Evolutionary conservation across 2,797 vertebrate species (phyloP), one percentile per base, ranked within the genome.

Genomic region (Anguilla megastoma): DNA sequence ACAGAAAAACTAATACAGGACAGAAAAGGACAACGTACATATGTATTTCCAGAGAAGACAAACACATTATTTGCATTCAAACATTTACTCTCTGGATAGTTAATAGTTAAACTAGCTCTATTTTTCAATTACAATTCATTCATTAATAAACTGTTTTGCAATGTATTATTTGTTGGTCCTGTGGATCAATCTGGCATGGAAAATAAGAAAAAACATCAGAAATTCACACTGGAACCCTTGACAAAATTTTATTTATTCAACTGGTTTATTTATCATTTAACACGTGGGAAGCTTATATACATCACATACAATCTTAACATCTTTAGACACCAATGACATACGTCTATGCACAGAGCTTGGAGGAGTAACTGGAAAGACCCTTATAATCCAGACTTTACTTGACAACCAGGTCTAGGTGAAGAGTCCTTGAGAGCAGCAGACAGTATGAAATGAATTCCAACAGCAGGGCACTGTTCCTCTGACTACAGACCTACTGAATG

Each of bases 231-330:
- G 52, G 83, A 88, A 48, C 16, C 10, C 58, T 30, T 54, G 63
- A 14, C 14, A 50, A n/a, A 45, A 24, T 41, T 52, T 27, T 0
- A 16, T 85, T 88, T 27, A 36, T 74, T 48, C 45, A 52, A 7
- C 16, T 56, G 24, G 27, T 85, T 66, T 54, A 63, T 85, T 88
- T 45, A 58, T 85, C 36, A 66, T 30, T 58, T 50, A 33, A 85
- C 36, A 36, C 12, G 18, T n/a, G 79, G 79, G 5, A 21, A 27
- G 63, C 36, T 79, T 14, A 45, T 56, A 45, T 21, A 79, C 33
- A 41, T 79, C 12, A 9, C 41, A 41, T 36, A 83, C 21, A 41
- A 45, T 69, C 24, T 69, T 69, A 69, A 69, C 63, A 80, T 80
- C 21, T 48, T 41, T 41, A 79, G n/a, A 54, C 3, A 36, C 48